phyloP scores from a whole-genome alignment of 2,113 vertebrate species.

The Cromileptes altivelis region DNA sequence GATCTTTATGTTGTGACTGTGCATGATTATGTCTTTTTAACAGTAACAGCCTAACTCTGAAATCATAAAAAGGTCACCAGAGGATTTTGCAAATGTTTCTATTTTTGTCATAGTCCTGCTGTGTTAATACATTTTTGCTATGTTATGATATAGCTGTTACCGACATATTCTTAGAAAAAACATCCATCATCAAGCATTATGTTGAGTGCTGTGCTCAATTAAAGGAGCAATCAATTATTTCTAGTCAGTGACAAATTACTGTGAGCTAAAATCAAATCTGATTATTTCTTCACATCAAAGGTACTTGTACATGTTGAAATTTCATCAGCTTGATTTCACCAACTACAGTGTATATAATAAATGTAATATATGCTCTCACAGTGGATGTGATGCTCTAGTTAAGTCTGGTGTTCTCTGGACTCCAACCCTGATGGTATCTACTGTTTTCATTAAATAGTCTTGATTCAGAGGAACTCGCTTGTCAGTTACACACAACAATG shows the following conservation, averaged over 20 bases:
- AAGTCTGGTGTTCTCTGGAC: neutral
- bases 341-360: too few species aligned
- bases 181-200: too few species aligned
- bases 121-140: neutral
- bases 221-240: neutral
- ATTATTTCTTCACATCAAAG: neutral
- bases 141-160: neutral
- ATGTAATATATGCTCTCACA: neutral
- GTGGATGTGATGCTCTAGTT: neutral
- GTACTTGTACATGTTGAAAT: too few species aligned
- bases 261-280: neutral
- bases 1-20: neutral
- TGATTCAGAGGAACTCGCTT: neutral
- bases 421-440: neutral
- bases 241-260: neutral
- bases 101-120: neutral
- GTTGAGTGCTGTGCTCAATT: neutral
- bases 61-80: neutral
- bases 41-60: neutral
- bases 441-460: neutral
- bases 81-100: neutral
- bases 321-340: too few species aligned
- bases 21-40: neutral
- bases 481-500: neutral
- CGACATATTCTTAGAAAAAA: neutral